Conservation (phyloP, 1,140 invertebrate species). For the Lordiphosa clarofinis region DNA sequence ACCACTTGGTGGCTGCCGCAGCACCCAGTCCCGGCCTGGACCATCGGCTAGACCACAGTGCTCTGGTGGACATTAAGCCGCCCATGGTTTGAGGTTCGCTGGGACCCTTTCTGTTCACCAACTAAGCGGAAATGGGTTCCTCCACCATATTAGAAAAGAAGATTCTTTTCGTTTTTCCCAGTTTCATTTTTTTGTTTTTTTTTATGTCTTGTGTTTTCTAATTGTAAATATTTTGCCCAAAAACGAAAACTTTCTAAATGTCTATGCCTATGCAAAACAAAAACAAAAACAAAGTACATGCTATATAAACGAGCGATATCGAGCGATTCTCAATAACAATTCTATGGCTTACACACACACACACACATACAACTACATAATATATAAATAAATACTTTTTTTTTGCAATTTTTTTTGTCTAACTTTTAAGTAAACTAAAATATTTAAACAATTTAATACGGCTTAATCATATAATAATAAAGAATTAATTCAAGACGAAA, state of each 20-base stretch:
- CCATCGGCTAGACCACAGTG: constrained; percentile 59
- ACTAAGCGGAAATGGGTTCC: constrained; percentile 68
- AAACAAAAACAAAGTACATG: constrained; percentile 9
- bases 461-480: constrained; percentile 2
- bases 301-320: constrained; percentile 17
- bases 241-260: constrained; percentile 34
- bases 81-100: constrained; percentile 79
- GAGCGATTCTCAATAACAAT: too few relatives aligned
- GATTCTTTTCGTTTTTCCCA: background rate
- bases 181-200: constrained; percentile 2
- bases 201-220: background rate
- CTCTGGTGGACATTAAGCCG: constrained; percentile 76
- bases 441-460: constrained; percentile 6
- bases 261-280: constrained; percentile 29
- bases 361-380: constrained; percentile 10
- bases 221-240: constrained; percentile 21
- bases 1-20: constrained; percentile 52
- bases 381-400: constrained; percentile 16
- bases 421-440: constrained; percentile 10
- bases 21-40: constrained; percentile 66
- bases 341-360: constrained; percentile 18
- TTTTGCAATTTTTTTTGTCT: constrained; percentile 47
- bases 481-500: too few relatives aligned
- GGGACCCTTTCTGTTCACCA: constrained; percentile 78
- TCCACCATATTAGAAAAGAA: background rate